Conservation (phyloP, 2,888 invertebrate genomes). For the Alsophila aescularia region DNA sequence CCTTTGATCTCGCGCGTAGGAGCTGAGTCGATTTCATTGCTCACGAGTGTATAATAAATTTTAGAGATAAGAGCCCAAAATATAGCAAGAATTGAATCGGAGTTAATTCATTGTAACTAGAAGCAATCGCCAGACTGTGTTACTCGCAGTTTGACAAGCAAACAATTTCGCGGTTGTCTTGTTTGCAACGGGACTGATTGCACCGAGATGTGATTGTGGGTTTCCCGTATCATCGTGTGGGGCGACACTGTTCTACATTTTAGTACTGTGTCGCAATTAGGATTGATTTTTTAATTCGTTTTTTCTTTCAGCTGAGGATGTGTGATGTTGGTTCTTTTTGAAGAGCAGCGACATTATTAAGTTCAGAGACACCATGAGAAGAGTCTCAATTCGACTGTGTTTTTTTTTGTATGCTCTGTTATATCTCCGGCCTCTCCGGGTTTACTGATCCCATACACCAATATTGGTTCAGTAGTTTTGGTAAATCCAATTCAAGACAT, state of each 20-base stretch:
- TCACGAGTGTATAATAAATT: too few relatives aligned
- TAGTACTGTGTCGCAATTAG: not conserved
- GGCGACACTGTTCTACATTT: not conserved
- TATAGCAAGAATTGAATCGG: not conserved
- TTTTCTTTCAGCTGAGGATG: too few relatives aligned
- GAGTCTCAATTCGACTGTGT: too few relatives aligned
- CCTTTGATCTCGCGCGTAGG: too few relatives aligned
- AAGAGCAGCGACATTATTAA: not conserved
- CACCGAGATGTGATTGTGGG: constrained; percentile 25
- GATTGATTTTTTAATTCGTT: too few relatives aligned
- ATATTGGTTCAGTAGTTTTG: too few relatives aligned
- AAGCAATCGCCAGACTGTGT: not conserved
- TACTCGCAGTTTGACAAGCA: constrained; percentile 12
- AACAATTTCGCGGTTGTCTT: constrained; percentile 30
- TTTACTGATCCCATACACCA: too few relatives aligned
- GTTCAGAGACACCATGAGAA: too few relatives aligned
- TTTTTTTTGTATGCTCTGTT: too few relatives aligned
- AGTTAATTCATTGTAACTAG: not conserved
- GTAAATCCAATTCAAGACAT: too few relatives aligned
- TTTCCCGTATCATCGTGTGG: not conserved
- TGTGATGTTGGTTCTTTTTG: not conserved
- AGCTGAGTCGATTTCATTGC: too few relatives aligned
- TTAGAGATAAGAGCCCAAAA: not conserved
- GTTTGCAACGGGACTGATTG: constrained; percentile 19
- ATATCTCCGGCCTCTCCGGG: too few relatives aligned